Evolutionary conservation across 1,140 invertebrate species (phyloP).

Genomic region (Atta texana): DNA sequence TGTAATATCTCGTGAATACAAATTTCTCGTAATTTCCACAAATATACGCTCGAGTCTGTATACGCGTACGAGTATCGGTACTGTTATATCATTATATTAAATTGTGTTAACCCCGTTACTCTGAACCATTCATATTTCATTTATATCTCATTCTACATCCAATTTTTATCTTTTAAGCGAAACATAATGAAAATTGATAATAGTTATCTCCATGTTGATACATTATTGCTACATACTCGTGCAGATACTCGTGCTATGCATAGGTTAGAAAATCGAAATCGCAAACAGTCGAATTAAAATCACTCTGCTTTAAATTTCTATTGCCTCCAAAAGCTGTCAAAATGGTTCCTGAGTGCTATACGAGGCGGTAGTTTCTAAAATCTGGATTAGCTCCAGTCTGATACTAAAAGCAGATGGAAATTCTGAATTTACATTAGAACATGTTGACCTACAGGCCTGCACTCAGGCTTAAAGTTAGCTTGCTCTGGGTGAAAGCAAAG

Average conservation of each 20-base stretch:
- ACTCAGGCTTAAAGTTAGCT: constrained; percentile 62
- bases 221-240: background rate
- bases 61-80: background rate
- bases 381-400: constrained; percentile 56
- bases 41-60: constrained; percentile 11
- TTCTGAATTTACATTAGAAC: constrained; percentile 64
- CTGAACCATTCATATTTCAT: constrained; percentile 49
- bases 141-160: constrained; percentile 42
- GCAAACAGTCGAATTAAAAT: constrained; percentile 1
- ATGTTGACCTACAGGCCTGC: constrained; percentile 61
- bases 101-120: constrained; percentile 43
- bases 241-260: too few relatives aligned
- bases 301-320: constrained; percentile 33
- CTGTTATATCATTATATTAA: constrained; percentile 56
- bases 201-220: constrained; percentile 35
- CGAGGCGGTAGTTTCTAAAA: constrained; percentile 50
- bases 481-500: constrained; percentile 52
- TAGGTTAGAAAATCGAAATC: constrained; percentile 5
- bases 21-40: constrained; percentile 54
- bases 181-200: constrained; percentile 57
- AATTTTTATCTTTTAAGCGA: constrained; percentile 39
- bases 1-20: constrained; percentile 56
- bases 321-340: constrained; percentile 35
- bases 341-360: constrained; percentile 20
- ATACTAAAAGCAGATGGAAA: constrained; percentile 65